These are phyloP conservation scores for Scomber scombrus DNA, from an alignment of 2,113 vertebrate species.

Conservation along the genomic window DNA sequence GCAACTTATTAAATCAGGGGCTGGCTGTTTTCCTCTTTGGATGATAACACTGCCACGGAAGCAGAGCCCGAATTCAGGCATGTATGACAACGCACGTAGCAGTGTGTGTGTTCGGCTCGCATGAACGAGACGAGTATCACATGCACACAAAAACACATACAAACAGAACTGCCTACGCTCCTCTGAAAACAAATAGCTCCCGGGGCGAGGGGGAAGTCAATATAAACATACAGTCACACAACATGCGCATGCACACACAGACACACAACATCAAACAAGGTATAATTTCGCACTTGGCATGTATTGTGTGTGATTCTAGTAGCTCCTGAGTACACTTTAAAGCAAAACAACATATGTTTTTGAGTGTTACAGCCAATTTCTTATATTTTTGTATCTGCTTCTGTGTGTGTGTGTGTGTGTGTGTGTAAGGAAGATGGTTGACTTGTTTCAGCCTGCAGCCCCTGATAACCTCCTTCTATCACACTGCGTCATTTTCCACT, in stretches of 20 bases:
- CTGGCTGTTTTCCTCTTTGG: constrained; percentile 75
- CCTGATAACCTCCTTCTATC: constrained; percentile 70
- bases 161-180: constrained; percentile 57
- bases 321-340: constrained; percentile 22
- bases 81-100: constrained; percentile 25
- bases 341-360: constrained; percentile 9
- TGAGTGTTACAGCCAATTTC: neutral
- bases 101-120: constrained; percentile 16
- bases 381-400: neutral
- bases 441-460: constrained; percentile 47
- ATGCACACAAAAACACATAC: constrained; percentile 50
- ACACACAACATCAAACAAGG: constrained; percentile 38
- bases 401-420: constrained; percentile 17
- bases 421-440: neutral
- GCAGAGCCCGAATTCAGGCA: constrained; percentile 44
- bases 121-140: constrained; percentile 47
- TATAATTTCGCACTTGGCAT: constrained; percentile 34
- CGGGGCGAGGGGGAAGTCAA: constrained; percentile 41
- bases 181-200: constrained; percentile 71
- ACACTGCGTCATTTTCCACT: constrained; percentile 54
- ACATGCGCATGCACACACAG: constrained; percentile 1
- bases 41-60: constrained; percentile 68
- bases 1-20: constrained; percentile 82
- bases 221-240: constrained; percentile 47
- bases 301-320: constrained; percentile 27